Base-by-base conservation (phyloP, 1,140 invertebrate genomes). In the Aphelinus certus region DNA sequence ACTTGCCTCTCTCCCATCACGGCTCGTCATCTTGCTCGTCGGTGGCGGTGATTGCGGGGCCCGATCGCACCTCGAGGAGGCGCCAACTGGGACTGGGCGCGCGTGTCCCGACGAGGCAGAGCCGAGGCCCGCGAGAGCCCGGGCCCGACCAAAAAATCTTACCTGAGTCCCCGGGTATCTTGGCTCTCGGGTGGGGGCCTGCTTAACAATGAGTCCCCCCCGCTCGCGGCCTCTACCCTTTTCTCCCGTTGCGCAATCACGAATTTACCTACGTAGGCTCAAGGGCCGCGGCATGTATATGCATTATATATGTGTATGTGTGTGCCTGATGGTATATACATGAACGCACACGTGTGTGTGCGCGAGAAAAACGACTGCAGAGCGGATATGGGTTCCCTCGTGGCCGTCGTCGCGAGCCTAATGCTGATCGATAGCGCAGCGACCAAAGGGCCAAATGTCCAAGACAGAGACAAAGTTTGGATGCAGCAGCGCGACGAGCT, bases 81-180 rank as follows among this genome's bases (percentile, higher is more conserved):
- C 3, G 66, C n/a, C 66, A 80, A 82, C 73, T 75, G 67, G 71
- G 75, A 86, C 83, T 84, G 84, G 79, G 79, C 62, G 56, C 26
- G 42, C 3, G 51, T 70, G 63, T 69, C 71, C 71, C 65, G 63
- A 67, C 26, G 26, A 26, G 0, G 26, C 26, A 26, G 26, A 26
- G 26, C 75, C 49, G 72, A 74, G 78, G 80, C 82, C 86, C 82
- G 77, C 78, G 80, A 81, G 85, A 87, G 85, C 83, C 85, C 81
- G 80, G 76, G 79, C 81, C 77, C 47, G 48, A 68, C 53, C 61
- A 70, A 72, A 80, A 87, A 86, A 84, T 86, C 82, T 87, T 88
- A 88, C 87, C 87, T 87, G 86, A 84, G 79, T 80, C 26, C 26
- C 26, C 82, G 75, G 82, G 74, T 80, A 79, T 78, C 42, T 45